Conservation (phyloP, 2,113 vertebrate species). For the Archilochus colubris region DNA sequence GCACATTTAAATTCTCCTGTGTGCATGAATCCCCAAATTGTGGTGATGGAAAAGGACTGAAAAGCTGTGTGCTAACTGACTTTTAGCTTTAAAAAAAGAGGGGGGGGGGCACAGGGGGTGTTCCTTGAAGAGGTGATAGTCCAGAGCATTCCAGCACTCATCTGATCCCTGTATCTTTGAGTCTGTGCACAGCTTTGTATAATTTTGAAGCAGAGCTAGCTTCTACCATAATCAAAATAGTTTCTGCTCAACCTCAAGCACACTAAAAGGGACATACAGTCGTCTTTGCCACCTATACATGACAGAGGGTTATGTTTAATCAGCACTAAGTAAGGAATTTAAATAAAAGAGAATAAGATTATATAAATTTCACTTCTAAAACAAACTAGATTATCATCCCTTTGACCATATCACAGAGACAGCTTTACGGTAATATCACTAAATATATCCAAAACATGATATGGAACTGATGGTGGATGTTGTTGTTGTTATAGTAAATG, state of each 20-base stretch:
- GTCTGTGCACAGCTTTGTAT: not conserved
- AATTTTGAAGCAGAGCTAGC: not conserved
- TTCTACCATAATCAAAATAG: not conserved
- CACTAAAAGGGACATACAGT: not conserved
- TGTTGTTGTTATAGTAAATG: slow-evolving; percentile 33
- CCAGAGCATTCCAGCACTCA: not conserved
- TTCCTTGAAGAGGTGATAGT: not conserved
- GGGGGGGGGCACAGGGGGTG: not conserved
- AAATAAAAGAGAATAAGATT: slow-evolving; percentile 4
- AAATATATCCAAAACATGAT: slow-evolving; percentile 3
- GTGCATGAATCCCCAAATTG: not conserved
- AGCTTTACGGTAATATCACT: slow-evolving; percentile 28
- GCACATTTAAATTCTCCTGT: not conserved
- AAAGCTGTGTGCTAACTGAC: not conserved
- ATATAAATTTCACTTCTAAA: slow-evolving; percentile 42
- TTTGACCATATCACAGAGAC: not conserved
- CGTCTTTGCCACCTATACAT: not conserved
- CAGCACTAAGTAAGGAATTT: slow-evolving; percentile 16
- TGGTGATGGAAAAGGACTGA: not conserved
- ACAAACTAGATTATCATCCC: not conserved
- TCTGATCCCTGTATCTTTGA: not conserved
- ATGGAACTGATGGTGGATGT: slow-evolving; percentile 36
- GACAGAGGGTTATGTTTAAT: not conserved
- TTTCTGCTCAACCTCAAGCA: not conserved
- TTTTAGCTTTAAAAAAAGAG: not conserved